phyloP scores from a whole-genome alignment of 2,797 vertebrate genomes.

The Ctenopoma multispine region DNA sequence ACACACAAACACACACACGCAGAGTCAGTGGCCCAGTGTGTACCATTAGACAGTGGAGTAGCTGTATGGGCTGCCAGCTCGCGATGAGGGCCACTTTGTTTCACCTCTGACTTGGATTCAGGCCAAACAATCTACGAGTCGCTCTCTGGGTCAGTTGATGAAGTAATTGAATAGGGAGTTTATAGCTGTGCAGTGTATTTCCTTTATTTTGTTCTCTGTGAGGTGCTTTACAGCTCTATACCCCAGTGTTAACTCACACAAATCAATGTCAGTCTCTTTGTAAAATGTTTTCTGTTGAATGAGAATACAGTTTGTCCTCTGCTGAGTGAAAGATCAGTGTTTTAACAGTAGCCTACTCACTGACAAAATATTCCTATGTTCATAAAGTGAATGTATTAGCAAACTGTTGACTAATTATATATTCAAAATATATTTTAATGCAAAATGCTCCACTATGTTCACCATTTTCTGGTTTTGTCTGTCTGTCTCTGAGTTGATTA shows the following conservation, averaged over 20 bases:
- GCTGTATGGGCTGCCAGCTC: conserved; percentile 72
- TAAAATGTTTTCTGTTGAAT: conserved; percentile 25
- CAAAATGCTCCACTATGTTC: not conserved
- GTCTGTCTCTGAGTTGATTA: not conserved
- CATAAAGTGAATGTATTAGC: too few species aligned
- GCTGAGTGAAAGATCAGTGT: conserved; percentile 17
- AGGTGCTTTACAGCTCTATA: conserved; percentile 56
- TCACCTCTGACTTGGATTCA: conserved; percentile 72
- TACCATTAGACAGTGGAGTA: conserved; percentile 60
- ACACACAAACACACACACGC: conserved; percentile 22
- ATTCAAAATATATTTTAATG: not conserved
- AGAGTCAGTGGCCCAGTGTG: conserved; percentile 58
- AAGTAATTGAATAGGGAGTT: conserved; percentile 75
- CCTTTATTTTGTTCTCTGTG: conserved; percentile 35
- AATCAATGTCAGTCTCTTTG: conserved; percentile 33
- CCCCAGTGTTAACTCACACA: conserved; percentile 29
- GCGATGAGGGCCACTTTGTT: conserved; percentile 74
- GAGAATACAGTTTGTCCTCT: conserved; percentile 21
- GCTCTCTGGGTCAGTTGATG: conserved; percentile 77
- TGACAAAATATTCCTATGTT: too few species aligned
- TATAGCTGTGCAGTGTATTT: conserved; percentile 52
- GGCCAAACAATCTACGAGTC: conserved; percentile 63
- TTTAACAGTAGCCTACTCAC: not conserved
- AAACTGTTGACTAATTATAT: too few species aligned
- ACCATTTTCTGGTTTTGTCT: not conserved